Base-by-base conservation (phyloP, 2,113 vertebrate genomes). In the Siniperca chuatsi region DNA sequence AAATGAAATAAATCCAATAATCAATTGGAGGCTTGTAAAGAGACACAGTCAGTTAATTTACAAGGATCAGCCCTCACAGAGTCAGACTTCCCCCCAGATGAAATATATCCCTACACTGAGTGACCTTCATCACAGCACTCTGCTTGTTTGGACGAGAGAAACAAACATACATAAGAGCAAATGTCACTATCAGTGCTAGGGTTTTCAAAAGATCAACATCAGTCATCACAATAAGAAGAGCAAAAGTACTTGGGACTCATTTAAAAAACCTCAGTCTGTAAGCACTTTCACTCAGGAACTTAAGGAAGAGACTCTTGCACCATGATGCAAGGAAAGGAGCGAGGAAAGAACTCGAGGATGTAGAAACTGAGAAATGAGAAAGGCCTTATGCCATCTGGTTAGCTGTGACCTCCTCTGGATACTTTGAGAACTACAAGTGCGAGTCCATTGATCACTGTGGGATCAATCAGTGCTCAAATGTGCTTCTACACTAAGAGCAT, bases 11-110 rank as follows among this genome's bases (percentile, higher is more conserved):
- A 82, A 84, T 90, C 1, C 23, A 77, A 83, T 85, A 84, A 92
- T 94, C 88, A 69, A 88, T 91, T 2, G 57, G 75, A 60, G 42
- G 75, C 86, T 78, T 74, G 52, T 86, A 90, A 90, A 90, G 57
- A 83, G 68, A 89, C 76, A 81, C 68, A 60, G 65, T 48, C 52
- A 42, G 65, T 77, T 82, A 69, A 83, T 83, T 89, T 78, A 82
- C 4, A 11, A 70, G 69, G 74, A 66, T 71, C 55, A 5, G 57
- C 15, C 23, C 25, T 75, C 58, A 21, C 67, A 9, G 71, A 58
- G 73, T 54, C 42, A 65, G 62, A 60, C 8, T 42, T 11, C 29
- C 16, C 52, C 37, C 9, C 29, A 61, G 33, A 78, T 46, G 33
- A 76, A 83, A 81, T 66, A 86, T 46, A 60, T 33, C 44, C 50